Conservation (phyloP, 2,113 vertebrate species). For the Caranx melampygus region DNA sequence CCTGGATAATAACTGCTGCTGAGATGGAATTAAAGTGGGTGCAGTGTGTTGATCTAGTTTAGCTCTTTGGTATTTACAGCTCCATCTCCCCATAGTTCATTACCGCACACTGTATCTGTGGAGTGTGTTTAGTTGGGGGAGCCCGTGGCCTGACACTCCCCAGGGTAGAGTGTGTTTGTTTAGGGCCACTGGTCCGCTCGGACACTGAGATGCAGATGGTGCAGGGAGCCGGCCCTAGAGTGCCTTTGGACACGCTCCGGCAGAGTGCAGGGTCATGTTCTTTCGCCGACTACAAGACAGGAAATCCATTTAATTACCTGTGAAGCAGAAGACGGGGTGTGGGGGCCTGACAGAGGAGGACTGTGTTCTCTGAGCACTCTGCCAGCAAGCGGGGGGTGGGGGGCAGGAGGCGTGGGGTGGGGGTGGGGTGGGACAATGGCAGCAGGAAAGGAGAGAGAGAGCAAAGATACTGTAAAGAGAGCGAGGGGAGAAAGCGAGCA, state of each 20-base stretch:
- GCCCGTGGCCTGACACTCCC: conserved; percentile 74
- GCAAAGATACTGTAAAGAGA: conserved; percentile 46
- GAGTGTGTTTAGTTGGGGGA: conserved; percentile 67
- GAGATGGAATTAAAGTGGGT: conserved; percentile 24
- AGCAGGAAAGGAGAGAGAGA: conserved; percentile 46
- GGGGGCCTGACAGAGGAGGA: conserved; percentile 92
- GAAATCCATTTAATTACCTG: conserved; percentile 99
- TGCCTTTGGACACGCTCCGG: conserved; percentile 88
- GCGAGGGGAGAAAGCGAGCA: conserved; percentile 27
- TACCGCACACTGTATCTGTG: conserved; percentile 66
- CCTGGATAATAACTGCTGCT: conserved; percentile 26
- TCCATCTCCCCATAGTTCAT: conserved; percentile 70
- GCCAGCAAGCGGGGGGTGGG: conserved; percentile 74
- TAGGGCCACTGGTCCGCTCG: conserved; percentile 79
- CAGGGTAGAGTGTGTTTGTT: conserved; percentile 81
- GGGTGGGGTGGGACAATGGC: conserved; percentile 12
- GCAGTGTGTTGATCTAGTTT: conserved; percentile 31
- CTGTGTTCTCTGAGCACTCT: conserved; percentile 90
- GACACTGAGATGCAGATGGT: conserved; percentile 85
- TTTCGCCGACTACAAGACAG: conserved; percentile 97
- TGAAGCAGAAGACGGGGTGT: conserved; percentile 95
- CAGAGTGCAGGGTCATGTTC: conserved; percentile 96
- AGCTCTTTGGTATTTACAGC: conserved; percentile 67
- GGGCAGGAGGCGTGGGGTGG: background rate
- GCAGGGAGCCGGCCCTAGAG: conserved; percentile 90